These are phyloP conservation scores for Excalfactoria chinensis DNA, from an alignment of 2,113 vertebrate genomes.

Conservation along the genomic window DNA sequence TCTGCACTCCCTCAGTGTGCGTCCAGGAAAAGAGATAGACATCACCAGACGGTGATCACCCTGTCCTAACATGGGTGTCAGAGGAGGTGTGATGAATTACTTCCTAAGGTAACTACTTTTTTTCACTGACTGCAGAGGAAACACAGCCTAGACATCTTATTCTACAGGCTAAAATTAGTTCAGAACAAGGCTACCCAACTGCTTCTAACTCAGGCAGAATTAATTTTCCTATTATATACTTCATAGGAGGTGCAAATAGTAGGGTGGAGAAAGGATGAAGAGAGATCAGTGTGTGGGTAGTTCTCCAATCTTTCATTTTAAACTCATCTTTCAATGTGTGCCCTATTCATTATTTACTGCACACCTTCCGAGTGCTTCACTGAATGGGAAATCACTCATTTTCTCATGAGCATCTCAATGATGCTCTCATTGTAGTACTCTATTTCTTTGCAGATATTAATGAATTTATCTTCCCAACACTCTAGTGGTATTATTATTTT, in stretches of 20 bases:
- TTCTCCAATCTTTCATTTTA: slow-evolving; percentile 14
- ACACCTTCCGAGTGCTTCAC: background rate
- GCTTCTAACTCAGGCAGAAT: background rate
- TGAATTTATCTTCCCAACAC: background rate
- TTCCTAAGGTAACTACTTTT: background rate
- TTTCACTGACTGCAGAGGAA: background rate
- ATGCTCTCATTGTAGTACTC: background rate
- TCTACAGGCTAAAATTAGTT: slow-evolving; percentile 28
- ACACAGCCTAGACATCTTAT: background rate
- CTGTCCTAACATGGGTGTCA: background rate
- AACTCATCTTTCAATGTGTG: background rate
- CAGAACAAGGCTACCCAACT: slow-evolving; percentile 21
- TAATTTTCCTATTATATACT: slow-evolving; percentile 25
- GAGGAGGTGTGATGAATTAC: background rate
- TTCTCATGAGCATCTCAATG: slow-evolving; percentile 34
- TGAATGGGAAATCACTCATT: slow-evolving; percentile 20
- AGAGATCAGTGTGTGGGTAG: background rate
- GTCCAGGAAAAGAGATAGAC: slow-evolving; percentile 36
- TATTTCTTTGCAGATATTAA: slow-evolving; percentile 17
- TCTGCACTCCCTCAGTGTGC: background rate
- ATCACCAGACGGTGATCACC: background rate
- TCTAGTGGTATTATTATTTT: background rate
- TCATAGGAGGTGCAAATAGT: background rate
- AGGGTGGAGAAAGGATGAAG: background rate
- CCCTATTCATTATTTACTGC: slow-evolving; percentile 50